These are phyloP conservation scores for Drosophila mojavensis DNA, from an alignment of 1,140 invertebrate genomes.

Conservation along the genomic window DNA sequence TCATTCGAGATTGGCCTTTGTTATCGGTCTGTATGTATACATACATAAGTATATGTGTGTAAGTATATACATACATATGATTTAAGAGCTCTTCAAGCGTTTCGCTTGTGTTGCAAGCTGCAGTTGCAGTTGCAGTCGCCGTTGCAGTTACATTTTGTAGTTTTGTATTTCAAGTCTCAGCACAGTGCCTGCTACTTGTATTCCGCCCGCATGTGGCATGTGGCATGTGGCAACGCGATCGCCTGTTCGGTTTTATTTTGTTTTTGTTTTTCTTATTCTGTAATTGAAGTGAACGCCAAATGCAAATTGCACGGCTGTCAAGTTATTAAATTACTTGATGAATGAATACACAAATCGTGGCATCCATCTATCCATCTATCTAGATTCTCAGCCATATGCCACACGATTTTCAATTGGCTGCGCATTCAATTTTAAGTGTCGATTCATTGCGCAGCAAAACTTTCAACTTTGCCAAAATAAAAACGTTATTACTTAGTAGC, in stretches of 20 bases:
- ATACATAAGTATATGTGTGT: not conserved
- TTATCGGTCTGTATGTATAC: constrained; percentile 6
- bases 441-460: constrained; percentile 25
- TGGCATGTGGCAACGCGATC: constrained; percentile 42
- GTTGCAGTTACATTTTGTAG: not conserved
- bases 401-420: constrained; percentile 45
- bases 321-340: constrained; percentile 74
- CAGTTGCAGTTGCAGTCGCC: constrained; percentile 32
- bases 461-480: constrained; percentile 24
- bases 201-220: constrained; percentile 32
- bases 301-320: constrained; percentile 57
- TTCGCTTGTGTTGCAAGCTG: constrained; percentile 61
- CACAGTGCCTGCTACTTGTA: constrained; percentile 50
- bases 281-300: constrained; percentile 37
- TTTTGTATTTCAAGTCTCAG: constrained; percentile 50
- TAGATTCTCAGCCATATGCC: constrained; percentile 22
- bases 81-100: constrained; percentile 46
- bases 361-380: not conserved
- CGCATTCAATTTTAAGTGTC: constrained; percentile 27
- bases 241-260: constrained; percentile 25
- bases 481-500: constrained; percentile 27
- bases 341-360: constrained; percentile 49
- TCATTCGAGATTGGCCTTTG: constrained; percentile 56
- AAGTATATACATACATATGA: not conserved
- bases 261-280: too few species aligned